Conservation (phyloP, 2,888 invertebrate species). For the Malthinus seriepunctatus region DNA sequence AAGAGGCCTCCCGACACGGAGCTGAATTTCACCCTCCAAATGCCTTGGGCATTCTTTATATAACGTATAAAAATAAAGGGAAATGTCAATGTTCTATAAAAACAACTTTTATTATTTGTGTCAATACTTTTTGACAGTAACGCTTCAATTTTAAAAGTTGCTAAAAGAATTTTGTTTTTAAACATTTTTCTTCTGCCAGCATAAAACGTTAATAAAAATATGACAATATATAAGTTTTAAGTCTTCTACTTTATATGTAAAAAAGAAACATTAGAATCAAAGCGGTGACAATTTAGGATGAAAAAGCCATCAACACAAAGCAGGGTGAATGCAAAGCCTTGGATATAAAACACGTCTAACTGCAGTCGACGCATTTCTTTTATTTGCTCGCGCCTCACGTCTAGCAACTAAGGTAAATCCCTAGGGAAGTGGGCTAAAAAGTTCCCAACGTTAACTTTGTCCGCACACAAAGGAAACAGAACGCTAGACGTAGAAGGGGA, state of each 20-base stretch:
- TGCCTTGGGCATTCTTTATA: conserved; percentile 32
- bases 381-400: conserved; percentile 50
- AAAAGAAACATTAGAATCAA: conserved; percentile 2
- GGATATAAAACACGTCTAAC: conserved; percentile 36
- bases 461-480: conserved; percentile 47
- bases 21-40: conserved; percentile 37
- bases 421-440: conserved; percentile 47
- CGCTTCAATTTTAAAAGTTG: not conserved
- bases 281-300: conserved; percentile 25
- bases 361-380: conserved; percentile 42
- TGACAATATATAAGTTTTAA: too few species aligned
- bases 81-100: conserved; percentile 34
- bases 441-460: conserved; percentile 49
- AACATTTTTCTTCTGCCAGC: too few species aligned
- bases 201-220: too few species aligned
- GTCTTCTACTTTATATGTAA: conserved; percentile 2
- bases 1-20: conserved; percentile 38
- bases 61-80: conserved; percentile 30
- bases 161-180: not conserved
- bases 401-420: conserved; percentile 47
- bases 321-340: conserved; percentile 27
- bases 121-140: not conserved
- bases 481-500: conserved; percentile 38
- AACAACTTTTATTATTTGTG: conserved; percentile 29
- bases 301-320: conserved; percentile 40